Evolutionary conservation across 2,888 invertebrate species (phyloP).

Genomic region (Pandemis cinnamomeana): DNA sequence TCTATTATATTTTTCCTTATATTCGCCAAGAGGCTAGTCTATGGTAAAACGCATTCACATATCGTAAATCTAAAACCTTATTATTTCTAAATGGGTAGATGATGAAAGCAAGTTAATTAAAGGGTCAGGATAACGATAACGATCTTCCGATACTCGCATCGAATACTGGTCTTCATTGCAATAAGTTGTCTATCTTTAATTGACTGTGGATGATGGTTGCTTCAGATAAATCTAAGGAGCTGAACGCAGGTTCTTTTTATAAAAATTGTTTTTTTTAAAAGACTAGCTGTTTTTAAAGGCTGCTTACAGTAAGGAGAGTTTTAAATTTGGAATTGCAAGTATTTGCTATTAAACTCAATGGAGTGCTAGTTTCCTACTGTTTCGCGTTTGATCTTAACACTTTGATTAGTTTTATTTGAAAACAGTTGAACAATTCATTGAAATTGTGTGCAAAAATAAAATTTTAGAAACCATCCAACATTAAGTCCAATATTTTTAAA

Average conservation of each 20-base stretch:
- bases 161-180: slow-evolving; percentile 37
- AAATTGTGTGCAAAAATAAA: no score
- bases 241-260: neutral
- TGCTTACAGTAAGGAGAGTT: no score
- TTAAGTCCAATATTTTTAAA: no score
- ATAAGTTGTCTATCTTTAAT: slow-evolving; percentile 42
- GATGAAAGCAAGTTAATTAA: slow-evolving; percentile 42
- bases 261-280: no score
- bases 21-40: neutral
- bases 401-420: no score
- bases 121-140: slow-evolving; percentile 40
- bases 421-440: no score
- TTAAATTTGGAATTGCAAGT: no score
- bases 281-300: no score
- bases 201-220: slow-evolving; percentile 35
- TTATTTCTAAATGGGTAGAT: slow-evolving; percentile 21
- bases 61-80: slow-evolving; percentile 11
- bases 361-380: no score
- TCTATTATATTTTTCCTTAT: neutral
- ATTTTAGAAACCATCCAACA: no score
- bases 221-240: slow-evolving; percentile 14
- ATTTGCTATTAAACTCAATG: no score
- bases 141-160: slow-evolving; percentile 35
- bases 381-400: no score
- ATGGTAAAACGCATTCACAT: neutral